Percentiles rank a stretch among this genome's conserved stretches.
Conservation (phyloP, 1,140 invertebrate genomes). For the Drosophila bocqueti region DNA sequence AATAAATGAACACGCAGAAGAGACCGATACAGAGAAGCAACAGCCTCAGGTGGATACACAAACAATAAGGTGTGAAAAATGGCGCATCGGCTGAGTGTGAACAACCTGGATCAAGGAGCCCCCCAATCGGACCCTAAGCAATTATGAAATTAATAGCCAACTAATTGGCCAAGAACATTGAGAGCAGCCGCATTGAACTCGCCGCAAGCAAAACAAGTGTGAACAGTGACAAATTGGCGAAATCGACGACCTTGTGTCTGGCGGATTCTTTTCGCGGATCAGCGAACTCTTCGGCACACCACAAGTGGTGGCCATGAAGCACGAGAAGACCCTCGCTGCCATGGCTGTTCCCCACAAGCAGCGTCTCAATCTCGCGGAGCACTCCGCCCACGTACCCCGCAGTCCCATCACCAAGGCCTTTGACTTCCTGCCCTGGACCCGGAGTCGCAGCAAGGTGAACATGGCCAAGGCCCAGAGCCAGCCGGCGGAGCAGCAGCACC, state of each 20-base stretch:
- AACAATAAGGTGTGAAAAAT: slow-evolving; percentile 55
- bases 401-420: slow-evolving; percentile 84
- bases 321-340: slow-evolving; percentile 58
- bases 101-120: slow-evolving; percentile 69
- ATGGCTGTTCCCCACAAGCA: slow-evolving; percentile 53
- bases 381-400: slow-evolving; percentile 36
- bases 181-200: slow-evolving; percentile 54
- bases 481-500: not conserved
- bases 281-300: slow-evolving; percentile 34
- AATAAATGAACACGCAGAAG: slow-evolving; percentile 46
- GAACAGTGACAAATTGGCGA: slow-evolving; percentile 46
- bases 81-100: slow-evolving; percentile 59
- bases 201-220: not conserved
- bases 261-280: slow-evolving; percentile 27
- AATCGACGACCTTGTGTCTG: slow-evolving; percentile 42
- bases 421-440: slow-evolving; percentile 78
- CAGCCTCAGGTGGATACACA: slow-evolving; percentile 28
- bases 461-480: slow-evolving; percentile 32
- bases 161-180: slow-evolving; percentile 71
- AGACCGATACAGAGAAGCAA: slow-evolving; percentile 17
- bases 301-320: slow-evolving; percentile 63
- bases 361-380: slow-evolving; percentile 48
- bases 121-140: slow-evolving; percentile 52
- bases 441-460: slow-evolving; percentile 64
- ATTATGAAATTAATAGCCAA: slow-evolving; percentile 80